A percentile compares a stretch with the other conserved stretches of the same genome.
Conservation (phyloP, 2,113 vertebrate species). For the Narcine bancroftii region DNA sequence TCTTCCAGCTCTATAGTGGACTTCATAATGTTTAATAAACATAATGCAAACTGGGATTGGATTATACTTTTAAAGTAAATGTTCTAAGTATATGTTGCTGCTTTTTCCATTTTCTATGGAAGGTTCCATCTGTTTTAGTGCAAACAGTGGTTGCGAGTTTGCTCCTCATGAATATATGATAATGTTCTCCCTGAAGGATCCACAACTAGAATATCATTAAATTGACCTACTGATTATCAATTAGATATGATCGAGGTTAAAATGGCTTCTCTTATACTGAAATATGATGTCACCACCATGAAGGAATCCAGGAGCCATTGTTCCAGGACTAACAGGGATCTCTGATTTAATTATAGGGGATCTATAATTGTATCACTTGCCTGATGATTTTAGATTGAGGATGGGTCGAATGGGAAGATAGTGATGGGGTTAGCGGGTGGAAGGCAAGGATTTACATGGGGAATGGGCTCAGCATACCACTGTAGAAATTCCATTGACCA, state of each 20-base stretch:
- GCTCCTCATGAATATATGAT: slow-evolving; percentile 17
- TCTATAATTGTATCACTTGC: neutral
- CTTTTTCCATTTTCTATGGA: slow-evolving; percentile 7
- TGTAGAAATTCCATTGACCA: neutral
- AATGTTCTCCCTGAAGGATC: slow-evolving; percentile 11
- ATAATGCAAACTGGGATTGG: neutral
- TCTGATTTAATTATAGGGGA: no score
- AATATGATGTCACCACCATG: neutral
- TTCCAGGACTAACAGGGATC: neutral
- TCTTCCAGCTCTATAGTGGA: no score
- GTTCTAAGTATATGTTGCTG: neutral
- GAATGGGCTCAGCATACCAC: neutral
- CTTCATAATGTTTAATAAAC: neutral
- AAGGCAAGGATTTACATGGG: neutral
- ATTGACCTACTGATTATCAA: neutral
- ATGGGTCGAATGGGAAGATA: no score
- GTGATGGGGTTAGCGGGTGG: neutral
- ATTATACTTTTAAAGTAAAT: slow-evolving; percentile 1
- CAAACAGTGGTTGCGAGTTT: neutral
- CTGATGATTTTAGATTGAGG: neutral
- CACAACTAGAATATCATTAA: slow-evolving; percentile 12
- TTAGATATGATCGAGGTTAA: neutral
- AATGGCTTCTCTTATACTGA: neutral
- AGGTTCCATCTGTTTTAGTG: slow-evolving; percentile 10
- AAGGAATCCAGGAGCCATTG: neutral